Evolutionary conservation across 2,113 vertebrate genomes (phyloP).

Genomic region (Bettongia penicillata): DNA sequence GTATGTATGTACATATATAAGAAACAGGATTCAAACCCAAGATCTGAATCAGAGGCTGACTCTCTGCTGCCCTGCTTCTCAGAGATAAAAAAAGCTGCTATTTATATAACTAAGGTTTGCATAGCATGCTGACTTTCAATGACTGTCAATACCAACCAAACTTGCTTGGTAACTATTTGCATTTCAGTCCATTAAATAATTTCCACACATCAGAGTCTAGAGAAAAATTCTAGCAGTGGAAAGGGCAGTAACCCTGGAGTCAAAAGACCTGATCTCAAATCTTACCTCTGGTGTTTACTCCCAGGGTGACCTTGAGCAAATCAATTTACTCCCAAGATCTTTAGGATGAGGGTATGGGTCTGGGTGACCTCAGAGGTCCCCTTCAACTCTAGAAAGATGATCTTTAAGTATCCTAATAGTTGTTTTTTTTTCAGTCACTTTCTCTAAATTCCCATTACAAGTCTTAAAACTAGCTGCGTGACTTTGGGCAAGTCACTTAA

Average conservation of each 20-base stretch:
- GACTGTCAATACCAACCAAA: neutral
- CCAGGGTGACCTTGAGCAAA: neutral
- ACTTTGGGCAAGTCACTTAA: no score
- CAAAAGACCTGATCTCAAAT: neutral
- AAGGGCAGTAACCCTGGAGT: neutral
- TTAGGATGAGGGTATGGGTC: neutral
- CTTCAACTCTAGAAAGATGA: neutral
- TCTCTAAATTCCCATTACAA: neutral
- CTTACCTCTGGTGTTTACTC: neutral
- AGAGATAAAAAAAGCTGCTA: neutral
- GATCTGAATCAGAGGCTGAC: neutral
- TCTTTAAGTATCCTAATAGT: neutral
- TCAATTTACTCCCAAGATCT: neutral
- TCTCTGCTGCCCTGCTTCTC: neutral
- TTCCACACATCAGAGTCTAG: neutral
- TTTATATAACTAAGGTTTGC: neutral
- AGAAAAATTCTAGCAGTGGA: neutral
- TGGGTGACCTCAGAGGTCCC: neutral
- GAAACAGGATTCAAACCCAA: neutral
- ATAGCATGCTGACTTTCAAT: neutral
- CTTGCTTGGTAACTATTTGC: neutral
- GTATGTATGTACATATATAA: neutral
- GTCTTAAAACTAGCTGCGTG: no score
- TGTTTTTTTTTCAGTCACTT: neutral
- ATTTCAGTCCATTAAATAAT: neutral